Conservation (phyloP, 2,797 vertebrate genomes). For the Myioborus miniatus region DNA sequence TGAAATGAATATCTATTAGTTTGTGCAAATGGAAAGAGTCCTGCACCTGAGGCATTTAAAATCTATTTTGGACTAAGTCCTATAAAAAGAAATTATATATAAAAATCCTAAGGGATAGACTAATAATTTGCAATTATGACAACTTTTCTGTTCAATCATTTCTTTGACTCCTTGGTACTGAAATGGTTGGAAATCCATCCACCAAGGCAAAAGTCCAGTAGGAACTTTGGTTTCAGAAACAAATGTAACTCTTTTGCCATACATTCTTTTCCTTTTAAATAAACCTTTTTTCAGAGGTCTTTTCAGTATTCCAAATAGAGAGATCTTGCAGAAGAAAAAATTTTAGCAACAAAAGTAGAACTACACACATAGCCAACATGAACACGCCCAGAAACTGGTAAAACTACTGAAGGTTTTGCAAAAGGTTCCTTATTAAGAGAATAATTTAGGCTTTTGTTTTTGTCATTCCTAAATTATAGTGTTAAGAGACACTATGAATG, state of each 20-base stretch:
- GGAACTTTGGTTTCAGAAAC: neutral
- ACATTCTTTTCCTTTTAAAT: neutral
- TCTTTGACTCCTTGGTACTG: neutral
- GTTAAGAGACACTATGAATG: neutral
- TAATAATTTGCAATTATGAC: neutral
- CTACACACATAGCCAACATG: neutral
- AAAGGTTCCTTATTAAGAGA: neutral
- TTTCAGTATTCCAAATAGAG: neutral
- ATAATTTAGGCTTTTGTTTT: neutral
- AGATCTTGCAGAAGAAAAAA: neutral
- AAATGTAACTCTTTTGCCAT: neutral
- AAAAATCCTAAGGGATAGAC: neutral
- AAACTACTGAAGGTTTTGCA: neutral
- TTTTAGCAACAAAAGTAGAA: neutral
- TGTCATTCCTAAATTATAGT: neutral
- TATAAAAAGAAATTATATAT: neutral
- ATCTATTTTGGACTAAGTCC: neutral
- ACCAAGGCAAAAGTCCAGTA: neutral
- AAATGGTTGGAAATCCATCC: neutral
- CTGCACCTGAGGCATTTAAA: neutral
- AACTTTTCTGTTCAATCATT: neutral
- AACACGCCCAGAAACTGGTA: neutral
- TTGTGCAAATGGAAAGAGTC: neutral
- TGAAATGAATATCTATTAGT: neutral
- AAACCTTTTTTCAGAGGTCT: neutral